Conservation (phyloP, 2,797 vertebrate genomes). For the Mormyrops boulengeri region DNA sequence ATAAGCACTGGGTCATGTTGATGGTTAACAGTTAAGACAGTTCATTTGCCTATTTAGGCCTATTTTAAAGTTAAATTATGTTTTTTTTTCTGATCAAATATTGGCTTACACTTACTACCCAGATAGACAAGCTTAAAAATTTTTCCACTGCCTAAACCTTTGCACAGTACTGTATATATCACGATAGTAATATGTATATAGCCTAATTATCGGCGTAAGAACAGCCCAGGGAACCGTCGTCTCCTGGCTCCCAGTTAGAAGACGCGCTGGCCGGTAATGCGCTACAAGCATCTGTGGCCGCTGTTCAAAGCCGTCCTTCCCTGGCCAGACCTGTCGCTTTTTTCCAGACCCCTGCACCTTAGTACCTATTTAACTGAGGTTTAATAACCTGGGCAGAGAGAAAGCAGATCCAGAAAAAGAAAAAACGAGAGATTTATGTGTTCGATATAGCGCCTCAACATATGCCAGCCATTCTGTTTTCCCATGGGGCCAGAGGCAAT, state of each 20-base stretch:
- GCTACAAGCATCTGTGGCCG: not conserved
- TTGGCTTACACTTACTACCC: not conserved
- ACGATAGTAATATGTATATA: not conserved
- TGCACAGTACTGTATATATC: not conserved
- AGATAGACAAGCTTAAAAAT: not conserved
- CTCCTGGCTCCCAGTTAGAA: too few species aligned
- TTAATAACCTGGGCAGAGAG: constrained; percentile 11
- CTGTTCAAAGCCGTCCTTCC: not conserved
- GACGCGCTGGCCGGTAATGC: not conserved
- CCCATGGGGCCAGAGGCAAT: constrained; percentile 35
- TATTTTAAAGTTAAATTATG: not conserved
- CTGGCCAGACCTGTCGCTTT: not conserved
- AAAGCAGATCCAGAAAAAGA: not conserved
- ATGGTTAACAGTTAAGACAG: not conserved
- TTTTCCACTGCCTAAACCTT: not conserved
- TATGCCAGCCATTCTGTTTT: constrained; percentile 40
- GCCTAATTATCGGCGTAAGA: not conserved
- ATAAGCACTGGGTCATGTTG: not conserved
- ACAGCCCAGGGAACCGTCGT: not conserved
- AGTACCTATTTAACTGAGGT: not conserved
- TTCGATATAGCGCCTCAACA: constrained; percentile 41
- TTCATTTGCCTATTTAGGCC: not conserved
- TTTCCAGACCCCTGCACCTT: not conserved
- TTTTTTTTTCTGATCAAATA: not conserved
- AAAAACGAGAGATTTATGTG: constrained; percentile 44